These are phyloP conservation scores for Pseudochirops corinnae DNA, from an alignment of 2,797 vertebrate genomes.

Conservation along the genomic window DNA sequence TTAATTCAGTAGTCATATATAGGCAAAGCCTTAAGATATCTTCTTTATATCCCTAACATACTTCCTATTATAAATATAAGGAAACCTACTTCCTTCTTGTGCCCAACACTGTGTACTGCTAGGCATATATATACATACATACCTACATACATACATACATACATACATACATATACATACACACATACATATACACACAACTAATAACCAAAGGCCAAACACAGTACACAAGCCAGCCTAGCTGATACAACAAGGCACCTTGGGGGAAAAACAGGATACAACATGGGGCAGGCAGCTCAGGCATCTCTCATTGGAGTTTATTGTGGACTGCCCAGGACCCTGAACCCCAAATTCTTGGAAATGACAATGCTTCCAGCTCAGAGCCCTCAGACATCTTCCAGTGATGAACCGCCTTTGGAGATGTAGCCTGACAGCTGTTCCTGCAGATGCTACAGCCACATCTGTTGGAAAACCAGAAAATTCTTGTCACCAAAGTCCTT, in stretches of 20 bases:
- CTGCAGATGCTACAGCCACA: not conserved
- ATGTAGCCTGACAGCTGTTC: not conserved
- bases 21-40: not conserved
- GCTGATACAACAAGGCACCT: not conserved
- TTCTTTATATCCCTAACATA: not conserved
- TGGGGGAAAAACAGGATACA: not conserved
- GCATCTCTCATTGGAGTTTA: not conserved
- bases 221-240: not conserved
- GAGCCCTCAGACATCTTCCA: not conserved
- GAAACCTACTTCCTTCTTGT: not conserved
- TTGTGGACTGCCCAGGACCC: not conserved
- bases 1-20: not conserved
- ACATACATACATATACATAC: too few relatives aligned
- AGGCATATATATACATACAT: not conserved
- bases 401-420: not conserved
- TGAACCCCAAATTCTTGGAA: not conserved
- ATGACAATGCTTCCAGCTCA: not conserved
- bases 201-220: not conserved
- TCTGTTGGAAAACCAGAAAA: not conserved
- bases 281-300: not conserved
- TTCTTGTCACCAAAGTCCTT: not conserved
- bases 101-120: not conserved
- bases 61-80: not conserved
- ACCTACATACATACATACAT: too few relatives aligned
- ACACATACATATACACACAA: not conserved